These are phyloP conservation scores for Phrynocephalus forsythii DNA, from an alignment of 2,797 vertebrate species.

Conservation along the genomic window DNA sequence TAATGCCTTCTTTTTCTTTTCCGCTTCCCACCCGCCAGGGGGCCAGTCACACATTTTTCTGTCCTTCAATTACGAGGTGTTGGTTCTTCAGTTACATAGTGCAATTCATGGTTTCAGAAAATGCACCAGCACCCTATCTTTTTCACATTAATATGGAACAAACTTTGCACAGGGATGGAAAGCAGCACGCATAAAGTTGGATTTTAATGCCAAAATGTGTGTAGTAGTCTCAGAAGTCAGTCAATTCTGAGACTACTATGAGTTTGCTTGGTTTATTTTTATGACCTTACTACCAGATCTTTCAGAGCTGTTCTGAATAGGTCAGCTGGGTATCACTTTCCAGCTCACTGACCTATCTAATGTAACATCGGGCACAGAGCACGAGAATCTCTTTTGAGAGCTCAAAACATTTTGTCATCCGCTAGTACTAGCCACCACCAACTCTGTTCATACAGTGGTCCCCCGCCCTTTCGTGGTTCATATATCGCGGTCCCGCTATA, in stretches of 20 bases:
- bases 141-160: not conserved
- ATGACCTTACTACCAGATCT: not conserved
- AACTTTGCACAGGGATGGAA: not conserved
- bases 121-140: not conserved
- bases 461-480: too few species aligned
- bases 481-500: too few species aligned
- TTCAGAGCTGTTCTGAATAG: constrained; percentile 22
- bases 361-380: constrained; percentile 11
- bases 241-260: not conserved
- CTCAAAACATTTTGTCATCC: not conserved
- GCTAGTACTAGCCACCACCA: not conserved
- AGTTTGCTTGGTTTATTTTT: not conserved
- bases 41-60: not conserved
- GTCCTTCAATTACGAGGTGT: not conserved
- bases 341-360: constrained; percentile 39
- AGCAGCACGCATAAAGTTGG: not conserved
- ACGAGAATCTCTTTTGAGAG: not conserved
- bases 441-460: not conserved
- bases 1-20: not conserved
- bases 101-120: not conserved
- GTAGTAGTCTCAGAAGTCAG: not conserved
- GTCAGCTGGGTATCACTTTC: constrained; percentile 28
- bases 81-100: not conserved
- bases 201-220: not conserved
- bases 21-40: not conserved